phyloP scores from a whole-genome alignment of 2,797 vertebrate species.

The Phalloptychus januarius region DNA sequence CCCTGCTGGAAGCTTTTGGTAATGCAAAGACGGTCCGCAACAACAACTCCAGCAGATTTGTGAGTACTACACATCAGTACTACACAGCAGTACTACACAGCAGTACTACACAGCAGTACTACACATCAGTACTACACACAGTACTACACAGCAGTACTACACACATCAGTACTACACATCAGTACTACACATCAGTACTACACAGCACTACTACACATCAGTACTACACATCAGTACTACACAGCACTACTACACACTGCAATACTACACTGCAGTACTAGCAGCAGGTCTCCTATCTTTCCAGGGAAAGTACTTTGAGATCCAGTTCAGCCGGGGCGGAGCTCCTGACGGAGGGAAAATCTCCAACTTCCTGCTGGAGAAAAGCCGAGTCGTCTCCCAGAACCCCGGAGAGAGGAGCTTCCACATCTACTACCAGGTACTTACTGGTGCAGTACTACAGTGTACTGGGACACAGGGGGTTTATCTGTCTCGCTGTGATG shows the following conservation, averaged over 20 bases:
- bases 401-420: slow-evolving; percentile 85
- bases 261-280: background rate
- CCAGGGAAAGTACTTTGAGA: slow-evolving; percentile 90
- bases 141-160: too few relatives aligned
- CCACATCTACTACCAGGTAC: slow-evolving; percentile 87
- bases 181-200: background rate
- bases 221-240: background rate
- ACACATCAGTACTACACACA: background rate
- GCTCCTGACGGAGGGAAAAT: slow-evolving; percentile 88
- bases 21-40: slow-evolving; percentile 87
- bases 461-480: background rate
- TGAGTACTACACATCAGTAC: slow-evolving; percentile 65
- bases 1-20: slow-evolving; percentile 86
- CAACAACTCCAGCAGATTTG: slow-evolving; percentile 89
- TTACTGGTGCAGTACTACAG: background rate
- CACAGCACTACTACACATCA: background rate
- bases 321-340: slow-evolving; percentile 87
- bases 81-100: too few relatives aligned
- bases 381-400: slow-evolving; percentile 85
- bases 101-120: background rate
- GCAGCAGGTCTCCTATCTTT: too few relatives aligned
- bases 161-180: too few relatives aligned
- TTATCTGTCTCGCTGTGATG: background rate
- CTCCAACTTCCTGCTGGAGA: slow-evolving; percentile 87
- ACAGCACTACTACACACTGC: background rate